Percentiles rank a stretch among this genome's conserved stretches.
Evolutionary conservation across 2,113 vertebrate species (phyloP).

Genomic region (Equus quagga): DNA sequence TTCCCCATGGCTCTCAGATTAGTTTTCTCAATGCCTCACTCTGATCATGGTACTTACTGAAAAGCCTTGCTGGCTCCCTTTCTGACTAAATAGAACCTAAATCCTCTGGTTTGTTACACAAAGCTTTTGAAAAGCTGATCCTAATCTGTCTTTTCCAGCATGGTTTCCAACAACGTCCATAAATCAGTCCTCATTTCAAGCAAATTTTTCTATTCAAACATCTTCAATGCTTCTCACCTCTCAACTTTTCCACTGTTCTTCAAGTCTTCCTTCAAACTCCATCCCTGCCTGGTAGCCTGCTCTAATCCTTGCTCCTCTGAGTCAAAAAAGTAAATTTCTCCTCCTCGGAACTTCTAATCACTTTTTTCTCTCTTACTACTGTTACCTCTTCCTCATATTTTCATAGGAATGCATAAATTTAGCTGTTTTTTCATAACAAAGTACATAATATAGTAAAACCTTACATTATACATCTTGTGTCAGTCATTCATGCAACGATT

Average conservation of each 20-base stretch:
- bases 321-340: background rate
- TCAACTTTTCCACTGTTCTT: background rate
- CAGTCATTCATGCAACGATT: background rate
- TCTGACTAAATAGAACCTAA: background rate
- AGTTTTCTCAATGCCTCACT: background rate
- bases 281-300: background rate
- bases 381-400: background rate
- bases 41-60: background rate
- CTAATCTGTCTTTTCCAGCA: background rate
- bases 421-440: background rate
- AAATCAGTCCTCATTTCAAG: background rate
- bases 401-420: background rate
- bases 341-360: background rate
- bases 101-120: background rate
- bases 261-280: background rate
- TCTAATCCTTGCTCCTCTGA: background rate
- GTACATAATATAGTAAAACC: background rate
- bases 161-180: background rate
- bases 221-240: background rate
- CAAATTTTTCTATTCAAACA: background rate
- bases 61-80: background rate
- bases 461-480: background rate
- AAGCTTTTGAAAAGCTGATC: background rate
- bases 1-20: background rate
- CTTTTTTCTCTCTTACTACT: background rate